Percentiles rank a stretch among this genome's conserved stretches.
Conservation (phyloP, 2,888 invertebrate species). For the Fissipunctia ypsillon region DNA sequence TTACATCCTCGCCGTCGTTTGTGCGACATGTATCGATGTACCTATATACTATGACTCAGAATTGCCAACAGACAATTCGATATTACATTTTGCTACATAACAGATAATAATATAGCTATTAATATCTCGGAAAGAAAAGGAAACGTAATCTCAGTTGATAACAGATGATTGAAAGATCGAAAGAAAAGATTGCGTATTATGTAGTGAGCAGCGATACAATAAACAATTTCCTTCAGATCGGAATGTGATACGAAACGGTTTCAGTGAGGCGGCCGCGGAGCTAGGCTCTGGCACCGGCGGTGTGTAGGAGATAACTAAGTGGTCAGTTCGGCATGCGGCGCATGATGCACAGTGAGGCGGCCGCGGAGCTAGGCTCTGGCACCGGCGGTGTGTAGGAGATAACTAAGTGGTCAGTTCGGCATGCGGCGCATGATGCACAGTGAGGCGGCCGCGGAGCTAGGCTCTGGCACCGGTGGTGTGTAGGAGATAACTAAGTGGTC, state of each 20-base stretch:
- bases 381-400: too few species aligned
- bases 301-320: not conserved
- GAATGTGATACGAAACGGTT: slow-evolving; percentile 31
- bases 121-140: slow-evolving; percentile 52
- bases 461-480: too few species aligned
- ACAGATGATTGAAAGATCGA: slow-evolving; percentile 68
- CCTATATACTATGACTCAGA: not conserved
- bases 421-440: too few species aligned
- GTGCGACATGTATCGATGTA: not conserved
- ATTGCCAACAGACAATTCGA: slow-evolving; percentile 36
- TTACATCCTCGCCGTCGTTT: not conserved
- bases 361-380: too few species aligned
- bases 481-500: too few species aligned
- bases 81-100: slow-evolving; percentile 48
- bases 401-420: too few species aligned
- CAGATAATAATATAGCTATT: slow-evolving; percentile 52
- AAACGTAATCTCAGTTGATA: slow-evolving; percentile 67
- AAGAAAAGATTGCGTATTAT: slow-evolving; percentile 49
- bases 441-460: too few species aligned
- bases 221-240: slow-evolving; percentile 53
- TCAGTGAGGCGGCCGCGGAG: slow-evolving; percentile 11
- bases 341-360: too few species aligned
- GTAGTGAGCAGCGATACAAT: slow-evolving; percentile 59
- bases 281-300: not conserved
- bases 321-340: not conserved